phyloP scores from a whole-genome alignment of 2,797 vertebrate species.

The Pangasius sanitwongsei region DNA sequence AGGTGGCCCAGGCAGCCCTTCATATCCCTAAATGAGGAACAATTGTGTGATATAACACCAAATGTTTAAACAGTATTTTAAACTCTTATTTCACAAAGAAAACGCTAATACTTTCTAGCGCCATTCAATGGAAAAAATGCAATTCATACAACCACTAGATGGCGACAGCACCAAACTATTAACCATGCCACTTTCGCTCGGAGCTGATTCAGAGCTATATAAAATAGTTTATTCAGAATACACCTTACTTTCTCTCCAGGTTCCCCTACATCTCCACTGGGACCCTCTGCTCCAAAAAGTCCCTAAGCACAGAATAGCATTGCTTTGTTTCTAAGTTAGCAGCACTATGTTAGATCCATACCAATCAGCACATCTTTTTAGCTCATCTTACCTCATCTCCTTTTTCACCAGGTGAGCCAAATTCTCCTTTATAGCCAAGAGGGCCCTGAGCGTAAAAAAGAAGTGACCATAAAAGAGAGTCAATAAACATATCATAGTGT shows the following conservation, averaged over 20 bases:
- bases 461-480: neutral
- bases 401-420: slow-evolving; percentile 79
- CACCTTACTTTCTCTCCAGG: slow-evolving; percentile 81
- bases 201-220: neutral
- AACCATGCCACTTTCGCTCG: neutral
- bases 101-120: neutral
- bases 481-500: neutral
- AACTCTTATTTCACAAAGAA: neutral
- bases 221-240: neutral
- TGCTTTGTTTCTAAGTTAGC: neutral
- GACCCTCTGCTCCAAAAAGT: slow-evolving; percentile 74
- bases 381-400: slow-evolving; percentile 84
- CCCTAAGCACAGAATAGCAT: slow-evolving; percentile 70
- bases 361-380: neutral
- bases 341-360: neutral
- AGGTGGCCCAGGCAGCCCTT: slow-evolving; percentile 73
- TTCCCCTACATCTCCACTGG: slow-evolving; percentile 75
- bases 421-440: slow-evolving; percentile 84
- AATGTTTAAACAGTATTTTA: neutral
- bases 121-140: neutral
- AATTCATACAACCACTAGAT: slow-evolving; percentile 49
- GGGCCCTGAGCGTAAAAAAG: slow-evolving; percentile 72
- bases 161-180: slow-evolving; percentile 38
- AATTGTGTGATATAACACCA: neutral
- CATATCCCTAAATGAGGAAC: slow-evolving; percentile 73